Percentiles rank a stretch among this genome's conserved stretches.
Conservation (phyloP, 2,113 vertebrate species). For the Pseudonaja textilis region DNA sequence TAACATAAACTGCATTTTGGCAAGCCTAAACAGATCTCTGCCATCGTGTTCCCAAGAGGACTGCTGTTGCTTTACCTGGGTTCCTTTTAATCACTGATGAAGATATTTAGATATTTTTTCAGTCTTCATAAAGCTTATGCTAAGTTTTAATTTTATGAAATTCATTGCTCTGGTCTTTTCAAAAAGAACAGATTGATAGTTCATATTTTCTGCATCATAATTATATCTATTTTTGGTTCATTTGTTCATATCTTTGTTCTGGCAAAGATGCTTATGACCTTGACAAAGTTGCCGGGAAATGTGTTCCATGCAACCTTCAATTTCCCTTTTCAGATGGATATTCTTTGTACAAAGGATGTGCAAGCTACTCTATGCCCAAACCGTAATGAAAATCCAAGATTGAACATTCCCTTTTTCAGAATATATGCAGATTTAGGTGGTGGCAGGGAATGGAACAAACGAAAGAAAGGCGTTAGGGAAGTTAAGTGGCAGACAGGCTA, state of each 20-base stretch:
- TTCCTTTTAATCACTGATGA: background rate
- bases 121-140: background rate
- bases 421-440: background rate
- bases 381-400: background rate
- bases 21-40: background rate
- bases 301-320: background rate
- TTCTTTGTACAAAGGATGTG: background rate
- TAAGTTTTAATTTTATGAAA: background rate
- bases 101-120: background rate
- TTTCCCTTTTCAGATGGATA: background rate
- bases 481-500: background rate
- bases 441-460: background rate
- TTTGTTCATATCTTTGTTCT: background rate
- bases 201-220: background rate
- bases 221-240: background rate
- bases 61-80: background rate
- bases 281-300: background rate
- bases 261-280: background rate
- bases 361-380: background rate
- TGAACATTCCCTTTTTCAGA: background rate
- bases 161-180: background rate
- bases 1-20: background rate
- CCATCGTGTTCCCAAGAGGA: background rate
- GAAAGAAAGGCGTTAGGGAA: background rate
- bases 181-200: background rate